Evolutionary conservation across 1,140 invertebrate species (phyloP).

Genomic region (Caenorhabditis remanei): DNA sequence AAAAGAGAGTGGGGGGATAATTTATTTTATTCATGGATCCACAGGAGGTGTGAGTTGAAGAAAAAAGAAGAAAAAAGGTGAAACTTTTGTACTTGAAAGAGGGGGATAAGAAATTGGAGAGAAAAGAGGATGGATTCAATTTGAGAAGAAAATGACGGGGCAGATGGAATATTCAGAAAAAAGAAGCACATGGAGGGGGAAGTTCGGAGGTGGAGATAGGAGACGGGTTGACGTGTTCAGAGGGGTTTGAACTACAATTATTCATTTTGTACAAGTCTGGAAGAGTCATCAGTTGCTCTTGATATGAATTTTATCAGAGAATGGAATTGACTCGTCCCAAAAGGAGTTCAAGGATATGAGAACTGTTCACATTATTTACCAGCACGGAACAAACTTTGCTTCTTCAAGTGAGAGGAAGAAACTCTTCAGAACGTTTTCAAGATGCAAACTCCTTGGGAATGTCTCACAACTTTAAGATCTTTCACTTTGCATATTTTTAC

Average conservation of each 20-base stretch:
- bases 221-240: too few species aligned
- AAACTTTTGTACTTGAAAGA: conserved; percentile 45
- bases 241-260: too few species aligned
- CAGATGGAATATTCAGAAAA: not conserved
- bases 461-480: not conserved
- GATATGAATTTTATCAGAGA: too few species aligned
- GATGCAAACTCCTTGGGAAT: not conserved
- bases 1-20: not conserved
- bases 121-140: conserved; percentile 15
- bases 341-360: too few species aligned
- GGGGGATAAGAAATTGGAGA: conserved; percentile 7
- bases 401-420: not conserved
- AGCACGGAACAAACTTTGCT: too few species aligned
- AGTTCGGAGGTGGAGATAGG: not conserved
- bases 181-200: not conserved
- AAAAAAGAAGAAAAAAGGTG: conserved; percentile 10
- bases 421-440: not conserved
- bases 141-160: conserved; percentile 37
- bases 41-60: conserved; percentile 18
- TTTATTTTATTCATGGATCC: conserved; percentile 50
- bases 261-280: too few species aligned
- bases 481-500: not conserved
- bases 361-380: too few species aligned
- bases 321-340: too few species aligned
- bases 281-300: too few species aligned